A percentile compares a stretch with the other conserved stretches of the same genome.
Conservation (phyloP, 2,888 invertebrate species). For the Volucella zonaria region DNA sequence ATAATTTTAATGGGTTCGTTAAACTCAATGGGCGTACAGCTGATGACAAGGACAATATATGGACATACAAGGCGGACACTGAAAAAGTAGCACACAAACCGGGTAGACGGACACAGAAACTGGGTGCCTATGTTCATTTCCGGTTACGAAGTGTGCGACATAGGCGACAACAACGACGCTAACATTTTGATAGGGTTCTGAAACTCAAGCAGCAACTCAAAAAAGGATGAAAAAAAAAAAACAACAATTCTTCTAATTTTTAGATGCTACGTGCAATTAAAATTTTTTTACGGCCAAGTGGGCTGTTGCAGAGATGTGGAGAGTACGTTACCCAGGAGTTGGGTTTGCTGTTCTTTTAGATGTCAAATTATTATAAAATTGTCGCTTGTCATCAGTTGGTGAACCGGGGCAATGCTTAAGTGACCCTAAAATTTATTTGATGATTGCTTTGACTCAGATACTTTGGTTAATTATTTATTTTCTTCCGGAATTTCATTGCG, state of each 20-base stretch:
- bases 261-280: constrained; percentile 21
- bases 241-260: too few species aligned
- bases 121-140: constrained; percentile 34
- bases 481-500: not conserved
- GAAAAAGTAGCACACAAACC: not conserved
- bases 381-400: not conserved
- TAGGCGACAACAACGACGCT: not conserved
- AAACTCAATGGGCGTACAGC: constrained; percentile 42
- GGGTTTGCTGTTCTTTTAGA: constrained; percentile 12
- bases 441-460: constrained; percentile 29
- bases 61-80: not conserved
- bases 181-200: not conserved
- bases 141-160: constrained; percentile 29
- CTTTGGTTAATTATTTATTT: constrained; percentile 36
- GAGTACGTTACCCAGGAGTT: not conserved
- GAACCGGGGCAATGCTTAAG: not conserved
- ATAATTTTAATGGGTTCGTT: constrained; percentile 65
- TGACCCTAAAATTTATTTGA: constrained; percentile 30
- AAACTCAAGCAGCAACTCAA: too few species aligned
- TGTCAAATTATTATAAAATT: constrained; percentile 22
- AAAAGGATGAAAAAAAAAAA: too few species aligned
- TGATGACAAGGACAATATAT: not conserved
- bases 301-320: not conserved
- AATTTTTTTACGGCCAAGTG: constrained; percentile 20
- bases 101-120: constrained; percentile 8